A percentile compares a stretch with the other conserved stretches of the same genome.
These are phyloP conservation scores for Gonocerus acuteangulatus DNA, from an alignment of 2,888 invertebrate genomes.

Conservation along the genomic window DNA sequence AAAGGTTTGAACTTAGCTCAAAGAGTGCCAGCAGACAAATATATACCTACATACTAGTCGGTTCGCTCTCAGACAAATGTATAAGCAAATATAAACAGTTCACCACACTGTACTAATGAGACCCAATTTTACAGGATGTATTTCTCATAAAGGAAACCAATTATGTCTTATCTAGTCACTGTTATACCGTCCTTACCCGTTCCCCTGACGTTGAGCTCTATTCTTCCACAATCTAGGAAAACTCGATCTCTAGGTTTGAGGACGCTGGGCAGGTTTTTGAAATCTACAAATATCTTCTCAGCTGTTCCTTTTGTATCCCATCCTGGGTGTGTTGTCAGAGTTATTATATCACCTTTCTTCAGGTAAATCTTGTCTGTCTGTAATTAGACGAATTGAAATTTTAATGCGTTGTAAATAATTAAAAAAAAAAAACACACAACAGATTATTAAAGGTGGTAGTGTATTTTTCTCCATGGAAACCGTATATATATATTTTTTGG, in stretches of 20 bases:
- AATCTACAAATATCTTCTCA: constrained; percentile 34
- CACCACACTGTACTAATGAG: no score
- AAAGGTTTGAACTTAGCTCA: no score
- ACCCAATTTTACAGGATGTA: no score
- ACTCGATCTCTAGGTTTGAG: constrained; percentile 34
- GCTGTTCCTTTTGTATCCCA: constrained; percentile 35
- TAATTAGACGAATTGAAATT: background rate
- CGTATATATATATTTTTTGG: no score
- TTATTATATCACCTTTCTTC: constrained; percentile 34
- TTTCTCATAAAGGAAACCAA: no score
- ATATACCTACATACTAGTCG: no score
- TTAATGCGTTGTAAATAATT: background rate
- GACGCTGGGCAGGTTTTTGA: constrained; percentile 30
- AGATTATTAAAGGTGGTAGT: background rate
- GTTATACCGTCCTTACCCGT: no score
- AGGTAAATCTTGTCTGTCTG: constrained; percentile 35
- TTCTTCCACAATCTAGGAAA: constrained; percentile 36
- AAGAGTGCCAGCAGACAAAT: no score
- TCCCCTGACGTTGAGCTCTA: constrained; percentile 35
- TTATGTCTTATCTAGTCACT: no score
- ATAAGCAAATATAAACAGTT: no score
- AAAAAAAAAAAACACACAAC: background rate
- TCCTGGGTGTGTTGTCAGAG: constrained; percentile 36
- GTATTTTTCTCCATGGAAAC: no score
- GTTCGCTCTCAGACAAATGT: no score